Percentiles rank a stretch among this genome's conserved stretches.
These are phyloP conservation scores for Piezodorus guildinii DNA, from an alignment of 1,140 invertebrate genomes.

Conservation along the genomic window DNA sequence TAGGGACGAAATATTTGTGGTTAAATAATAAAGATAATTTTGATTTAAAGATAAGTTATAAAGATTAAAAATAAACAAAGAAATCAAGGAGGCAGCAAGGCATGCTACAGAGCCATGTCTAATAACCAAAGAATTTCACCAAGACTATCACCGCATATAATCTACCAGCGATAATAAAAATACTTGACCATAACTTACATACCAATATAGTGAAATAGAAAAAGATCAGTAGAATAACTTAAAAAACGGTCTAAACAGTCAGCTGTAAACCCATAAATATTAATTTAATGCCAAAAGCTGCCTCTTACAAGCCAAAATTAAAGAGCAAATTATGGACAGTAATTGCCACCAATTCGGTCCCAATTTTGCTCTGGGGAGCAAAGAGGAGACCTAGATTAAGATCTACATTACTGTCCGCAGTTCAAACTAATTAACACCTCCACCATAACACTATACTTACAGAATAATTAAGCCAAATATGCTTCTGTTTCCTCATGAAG, in stretches of 20 bases:
- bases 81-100: not conserved
- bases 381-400: slow-evolving; percentile 70
- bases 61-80: slow-evolving; percentile 2
- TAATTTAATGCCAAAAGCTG: too few relatives aligned
- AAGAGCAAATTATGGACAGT: slow-evolving; percentile 17
- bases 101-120: not conserved
- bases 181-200: too few relatives aligned
- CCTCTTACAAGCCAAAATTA: not conserved
- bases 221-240: too few relatives aligned
- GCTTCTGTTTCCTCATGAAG: too few relatives aligned
- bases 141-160: too few relatives aligned
- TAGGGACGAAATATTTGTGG: slow-evolving; percentile 16
- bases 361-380: slow-evolving; percentile 61
- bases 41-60: slow-evolving; percentile 4
- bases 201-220: too few relatives aligned
- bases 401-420: slow-evolving; percentile 5
- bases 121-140: too few relatives aligned
- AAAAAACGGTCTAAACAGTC: too few relatives aligned
- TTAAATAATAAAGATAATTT: slow-evolving; percentile 21
- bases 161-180: too few relatives aligned
- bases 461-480: too few relatives aligned
- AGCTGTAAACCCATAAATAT: too few relatives aligned
- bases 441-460: not conserved
- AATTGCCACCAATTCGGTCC: slow-evolving; percentile 33
- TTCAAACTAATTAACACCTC: slow-evolving; percentile 3